Percentiles rank a stretch among this genome's conserved stretches.
phyloP scores from a whole-genome alignment of 2,113 vertebrate genomes.

The Ramphastos sulfuratus region DNA sequence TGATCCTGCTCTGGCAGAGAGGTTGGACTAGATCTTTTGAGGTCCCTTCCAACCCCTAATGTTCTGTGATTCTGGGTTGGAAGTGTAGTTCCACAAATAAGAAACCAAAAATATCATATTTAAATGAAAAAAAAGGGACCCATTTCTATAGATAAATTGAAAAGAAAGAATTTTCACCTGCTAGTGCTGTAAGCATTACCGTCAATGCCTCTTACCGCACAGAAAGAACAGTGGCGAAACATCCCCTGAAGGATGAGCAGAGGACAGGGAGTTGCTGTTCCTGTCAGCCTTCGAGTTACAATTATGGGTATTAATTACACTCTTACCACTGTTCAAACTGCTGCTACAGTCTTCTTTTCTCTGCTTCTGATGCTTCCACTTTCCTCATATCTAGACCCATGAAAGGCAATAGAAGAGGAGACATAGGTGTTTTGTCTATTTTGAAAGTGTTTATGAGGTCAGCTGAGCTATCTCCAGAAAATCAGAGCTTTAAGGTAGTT shows the following conservation, averaged over 20 bases:
- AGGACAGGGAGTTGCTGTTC: not conserved
- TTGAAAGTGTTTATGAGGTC: not conserved
- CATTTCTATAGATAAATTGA: not conserved
- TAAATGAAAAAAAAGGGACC: not conserved
- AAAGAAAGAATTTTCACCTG: not conserved
- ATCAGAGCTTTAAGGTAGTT: not conserved
- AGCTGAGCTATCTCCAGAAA: not conserved
- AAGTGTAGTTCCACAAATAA: not conserved
- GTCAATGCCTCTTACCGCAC: accelerated
- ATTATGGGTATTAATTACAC: not conserved
- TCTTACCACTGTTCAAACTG: not conserved
- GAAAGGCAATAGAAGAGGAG: not conserved
- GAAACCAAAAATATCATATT: not conserved
- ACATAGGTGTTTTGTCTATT: not conserved
- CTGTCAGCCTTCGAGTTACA: not conserved
- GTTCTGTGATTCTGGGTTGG: too few species aligned
- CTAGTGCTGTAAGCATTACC: not conserved
- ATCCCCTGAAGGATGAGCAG: not conserved
- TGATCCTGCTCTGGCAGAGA: too few species aligned
- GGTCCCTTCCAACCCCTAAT: too few species aligned
- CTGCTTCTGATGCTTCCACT: not conserved
- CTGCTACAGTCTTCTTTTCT: not conserved
- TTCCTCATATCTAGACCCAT: not conserved
- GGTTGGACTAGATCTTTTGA: too few species aligned
- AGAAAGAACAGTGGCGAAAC: not conserved